Percentiles rank a stretch among this genome's conserved stretches.
Conservation (phyloP, 2,888 invertebrate genomes). For the Eustalomyia histrio region DNA sequence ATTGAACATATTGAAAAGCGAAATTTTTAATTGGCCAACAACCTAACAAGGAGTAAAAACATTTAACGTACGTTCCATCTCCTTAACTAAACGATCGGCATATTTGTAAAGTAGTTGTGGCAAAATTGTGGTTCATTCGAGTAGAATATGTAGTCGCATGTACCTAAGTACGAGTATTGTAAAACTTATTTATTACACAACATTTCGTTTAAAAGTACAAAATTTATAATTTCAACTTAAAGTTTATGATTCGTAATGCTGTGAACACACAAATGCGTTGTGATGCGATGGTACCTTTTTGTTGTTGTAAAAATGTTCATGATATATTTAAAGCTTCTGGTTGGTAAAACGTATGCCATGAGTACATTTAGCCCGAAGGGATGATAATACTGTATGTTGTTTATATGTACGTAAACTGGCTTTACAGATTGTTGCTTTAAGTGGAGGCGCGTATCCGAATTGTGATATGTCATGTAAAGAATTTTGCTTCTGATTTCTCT, state of each 20-base stretch:
- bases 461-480: slow-evolving; percentile 58
- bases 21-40: slow-evolving; percentile 58
- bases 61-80: slow-evolving; percentile 15
- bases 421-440: slow-evolving; percentile 22
- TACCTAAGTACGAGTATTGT: slow-evolving; percentile 1
- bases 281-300: neutral
- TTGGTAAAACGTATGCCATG: slow-evolving; percentile 46
- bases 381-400: neutral
- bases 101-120: slow-evolving; percentile 27
- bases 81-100: slow-evolving; percentile 51
- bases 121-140: neutral
- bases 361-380: slow-evolving; percentile 41
- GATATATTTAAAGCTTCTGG: slow-evolving; percentile 45
- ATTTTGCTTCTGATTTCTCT: slow-evolving; percentile 61
- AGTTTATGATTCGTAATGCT: slow-evolving; percentile 26
- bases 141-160: slow-evolving; percentile 17
- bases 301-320: slow-evolving; percentile 24
- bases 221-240: slow-evolving; percentile 61
- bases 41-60: slow-evolving; percentile 35
- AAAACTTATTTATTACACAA: slow-evolving; percentile 62
- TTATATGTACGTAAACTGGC: slow-evolving; percentile 27
- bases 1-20: slow-evolving; percentile 52
- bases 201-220: slow-evolving; percentile 59
- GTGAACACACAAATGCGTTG: neutral
- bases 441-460: slow-evolving; percentile 36